phyloP scores from a whole-genome alignment of 2,888 invertebrate species.

The Thymelicus acteon region DNA sequence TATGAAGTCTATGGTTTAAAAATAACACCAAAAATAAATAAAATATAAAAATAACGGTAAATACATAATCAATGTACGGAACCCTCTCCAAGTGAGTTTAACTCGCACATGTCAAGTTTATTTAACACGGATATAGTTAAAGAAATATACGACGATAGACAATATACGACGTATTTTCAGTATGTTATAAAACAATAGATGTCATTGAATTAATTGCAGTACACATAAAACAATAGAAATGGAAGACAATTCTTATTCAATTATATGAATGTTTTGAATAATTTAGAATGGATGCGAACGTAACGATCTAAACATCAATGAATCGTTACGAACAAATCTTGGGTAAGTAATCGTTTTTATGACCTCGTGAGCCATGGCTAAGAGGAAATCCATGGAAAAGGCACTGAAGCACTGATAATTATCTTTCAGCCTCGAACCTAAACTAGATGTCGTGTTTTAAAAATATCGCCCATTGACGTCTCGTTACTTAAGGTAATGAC shows the following conservation, averaged over 20 bases:
- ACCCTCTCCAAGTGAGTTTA: too few species aligned
- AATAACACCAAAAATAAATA: too few species aligned
- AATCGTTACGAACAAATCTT: constrained; percentile 14
- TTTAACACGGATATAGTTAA: neutral
- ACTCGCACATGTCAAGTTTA: too few species aligned
- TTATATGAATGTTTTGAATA: constrained; percentile 21
- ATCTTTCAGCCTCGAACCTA: constrained; percentile 31
- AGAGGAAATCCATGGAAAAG: constrained; percentile 39
- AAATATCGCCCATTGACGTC: constrained; percentile 14
- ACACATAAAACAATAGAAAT: constrained; percentile 29
- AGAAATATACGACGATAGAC: neutral
- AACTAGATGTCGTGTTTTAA: constrained; percentile 12
- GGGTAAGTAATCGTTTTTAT: constrained; percentile 27
- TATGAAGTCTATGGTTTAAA: too few species aligned
- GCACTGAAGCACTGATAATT: constrained; percentile 29
- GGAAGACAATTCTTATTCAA: constrained; percentile 28
- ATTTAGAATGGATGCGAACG: neutral
- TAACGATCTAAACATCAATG: constrained; percentile 20
- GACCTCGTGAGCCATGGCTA: constrained; percentile 41
- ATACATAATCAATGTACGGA: too few species aligned
- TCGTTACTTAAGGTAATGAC: constrained; percentile 11
- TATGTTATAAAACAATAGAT: constrained; percentile 2
- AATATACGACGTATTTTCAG: constrained; percentile 6
- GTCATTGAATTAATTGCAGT: constrained; percentile 16
- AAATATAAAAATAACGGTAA: too few species aligned